Percentiles rank a stretch among this genome's conserved stretches.
These are phyloP conservation scores for Harlomillsia oculata DNA, from an alignment of 1,140 invertebrate species.

Conservation along the genomic window DNA sequence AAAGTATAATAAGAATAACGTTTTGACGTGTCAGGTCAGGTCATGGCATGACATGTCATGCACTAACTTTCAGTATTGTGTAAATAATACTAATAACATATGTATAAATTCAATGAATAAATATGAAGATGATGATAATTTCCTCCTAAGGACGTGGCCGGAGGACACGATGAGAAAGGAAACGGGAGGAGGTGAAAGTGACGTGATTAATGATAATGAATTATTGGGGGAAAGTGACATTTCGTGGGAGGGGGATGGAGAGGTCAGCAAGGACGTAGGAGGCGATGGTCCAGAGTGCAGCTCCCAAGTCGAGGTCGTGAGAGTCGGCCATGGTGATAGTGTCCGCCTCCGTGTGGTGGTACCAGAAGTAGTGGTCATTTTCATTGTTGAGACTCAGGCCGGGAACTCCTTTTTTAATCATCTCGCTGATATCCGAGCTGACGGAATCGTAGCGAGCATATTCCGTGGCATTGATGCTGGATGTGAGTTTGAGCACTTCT, in stretches of 20 bases:
- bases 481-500: slow-evolving; percentile 48
- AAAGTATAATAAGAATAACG: too few relatives aligned
- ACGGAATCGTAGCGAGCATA: slow-evolving; percentile 19
- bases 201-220: too few relatives aligned
- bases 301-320: slow-evolving; percentile 53
- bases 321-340: slow-evolving; percentile 42
- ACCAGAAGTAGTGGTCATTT: slow-evolving; percentile 42
- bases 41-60: too few relatives aligned
- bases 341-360: slow-evolving; percentile 39
- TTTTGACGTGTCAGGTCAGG: too few relatives aligned
- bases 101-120: too few relatives aligned
- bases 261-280: slow-evolving; percentile 45
- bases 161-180: too few relatives aligned
- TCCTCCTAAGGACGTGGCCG: too few relatives aligned
- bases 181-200: too few relatives aligned
- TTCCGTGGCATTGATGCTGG: slow-evolving; percentile 26
- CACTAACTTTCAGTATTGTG: too few relatives aligned
- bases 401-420: slow-evolving; percentile 39
- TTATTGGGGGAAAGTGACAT: too few relatives aligned
- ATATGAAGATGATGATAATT: too few relatives aligned
- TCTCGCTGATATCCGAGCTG: slow-evolving; percentile 34
- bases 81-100: too few relatives aligned
- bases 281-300: slow-evolving; percentile 61
- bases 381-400: slow-evolving; percentile 38
- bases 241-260: slow-evolving; percentile 8